phyloP scores from a whole-genome alignment of 2,888 invertebrate species.

The Lasioglossum malachurum region DNA sequence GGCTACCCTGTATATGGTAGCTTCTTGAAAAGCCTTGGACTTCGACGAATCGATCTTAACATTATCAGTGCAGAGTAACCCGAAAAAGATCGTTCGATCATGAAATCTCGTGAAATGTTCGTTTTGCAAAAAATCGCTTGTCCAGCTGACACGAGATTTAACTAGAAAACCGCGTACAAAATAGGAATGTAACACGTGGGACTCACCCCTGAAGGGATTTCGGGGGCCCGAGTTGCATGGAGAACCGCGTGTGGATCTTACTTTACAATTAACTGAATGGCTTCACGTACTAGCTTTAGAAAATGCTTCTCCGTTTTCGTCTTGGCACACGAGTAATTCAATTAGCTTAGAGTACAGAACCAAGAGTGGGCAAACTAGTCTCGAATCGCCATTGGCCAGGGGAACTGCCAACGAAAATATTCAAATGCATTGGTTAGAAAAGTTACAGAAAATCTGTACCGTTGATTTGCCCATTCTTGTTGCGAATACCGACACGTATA shows the following conservation, averaged over 20 bases:
- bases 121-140: constrained; percentile 22
- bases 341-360: constrained; percentile 55
- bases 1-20: background rate
- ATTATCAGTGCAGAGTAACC: constrained; percentile 47
- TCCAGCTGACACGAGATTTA: constrained; percentile 44
- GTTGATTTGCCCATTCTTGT: constrained; percentile 54
- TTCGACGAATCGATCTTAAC: constrained; percentile 39
- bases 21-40: constrained; percentile 1
- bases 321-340: constrained; percentile 75
- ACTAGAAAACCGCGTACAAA: constrained; percentile 76
- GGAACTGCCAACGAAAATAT: background rate
- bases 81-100: constrained; percentile 17
- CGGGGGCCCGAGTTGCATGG: constrained; percentile 12
- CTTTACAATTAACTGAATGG: constrained; percentile 56
- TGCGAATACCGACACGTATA: constrained; percentile 42
- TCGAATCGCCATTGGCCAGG: background rate
- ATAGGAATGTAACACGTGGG: constrained; percentile 74
- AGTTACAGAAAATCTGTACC: background rate
- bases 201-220: constrained; percentile 18
- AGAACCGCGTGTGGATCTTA: constrained; percentile 43
- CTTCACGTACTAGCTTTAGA: constrained; percentile 69
- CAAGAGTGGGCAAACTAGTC: constrained; percentile 54
- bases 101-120: constrained; percentile 1
- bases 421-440: background rate
- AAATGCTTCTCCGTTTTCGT: constrained; percentile 64